These are phyloP conservation scores for Anthonomus grandis DNA, from an alignment of 1,140 invertebrate genomes.

Conservation along the genomic window DNA sequence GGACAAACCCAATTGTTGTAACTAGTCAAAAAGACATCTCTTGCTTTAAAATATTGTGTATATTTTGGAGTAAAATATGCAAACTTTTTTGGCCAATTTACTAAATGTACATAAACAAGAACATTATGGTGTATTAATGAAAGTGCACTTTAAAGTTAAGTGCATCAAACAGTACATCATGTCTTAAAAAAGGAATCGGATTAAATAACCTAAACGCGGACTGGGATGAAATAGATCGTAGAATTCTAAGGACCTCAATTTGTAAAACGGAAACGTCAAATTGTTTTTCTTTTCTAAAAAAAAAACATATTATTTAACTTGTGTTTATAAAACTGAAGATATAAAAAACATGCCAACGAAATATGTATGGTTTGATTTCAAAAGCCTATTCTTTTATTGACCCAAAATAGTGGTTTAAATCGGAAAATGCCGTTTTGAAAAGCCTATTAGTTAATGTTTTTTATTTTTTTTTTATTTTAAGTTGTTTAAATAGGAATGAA, in stretches of 20 bases:
- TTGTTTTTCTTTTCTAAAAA: constrained; percentile 31
- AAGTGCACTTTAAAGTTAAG: not conserved
- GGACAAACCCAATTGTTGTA: not conserved
- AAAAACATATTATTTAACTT: constrained; percentile 28
- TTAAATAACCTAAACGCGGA: not conserved
- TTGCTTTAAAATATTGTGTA: not conserved
- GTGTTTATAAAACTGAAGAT: constrained; percentile 4
- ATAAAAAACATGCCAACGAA: constrained; percentile 4
- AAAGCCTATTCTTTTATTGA: no score
- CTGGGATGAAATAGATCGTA: not conserved
- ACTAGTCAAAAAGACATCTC: not conserved
- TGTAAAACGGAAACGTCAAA: constrained; percentile 26
- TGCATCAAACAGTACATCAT: not conserved
- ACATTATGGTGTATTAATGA: not conserved
- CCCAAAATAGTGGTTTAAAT: no score
- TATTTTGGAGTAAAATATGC: not conserved
- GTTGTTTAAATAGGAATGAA: no score
- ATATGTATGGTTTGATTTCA: no score
- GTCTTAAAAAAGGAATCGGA: no score
- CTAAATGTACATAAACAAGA: not conserved
- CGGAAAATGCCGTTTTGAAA: no score
- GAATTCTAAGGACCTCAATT: constrained; percentile 11
- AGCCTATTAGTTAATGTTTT: no score
- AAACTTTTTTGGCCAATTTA: not conserved
- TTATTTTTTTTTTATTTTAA: no score